Conservation (phyloP, 2,888 invertebrate genomes). For the Cosmia pyralina region DNA sequence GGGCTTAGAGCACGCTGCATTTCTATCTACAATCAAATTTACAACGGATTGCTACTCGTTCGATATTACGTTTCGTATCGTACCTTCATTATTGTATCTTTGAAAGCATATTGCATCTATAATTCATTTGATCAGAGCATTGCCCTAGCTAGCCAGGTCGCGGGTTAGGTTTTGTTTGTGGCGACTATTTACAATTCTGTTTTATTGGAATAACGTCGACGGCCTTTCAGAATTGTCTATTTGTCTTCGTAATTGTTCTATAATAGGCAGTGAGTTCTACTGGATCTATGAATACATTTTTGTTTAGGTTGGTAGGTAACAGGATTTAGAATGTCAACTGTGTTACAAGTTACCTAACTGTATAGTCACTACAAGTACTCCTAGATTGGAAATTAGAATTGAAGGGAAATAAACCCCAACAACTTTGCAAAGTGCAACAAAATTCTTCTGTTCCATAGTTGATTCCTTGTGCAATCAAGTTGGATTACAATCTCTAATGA, state of each 20-base stretch:
- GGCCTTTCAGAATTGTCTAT: constrained; percentile 56
- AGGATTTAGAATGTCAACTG: constrained; percentile 31
- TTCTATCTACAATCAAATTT: constrained; percentile 82
- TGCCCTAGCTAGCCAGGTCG: constrained; percentile 62
- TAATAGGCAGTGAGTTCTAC: constrained; percentile 36
- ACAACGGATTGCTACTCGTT: constrained; percentile 77
- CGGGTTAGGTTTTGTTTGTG: constrained; percentile 62
- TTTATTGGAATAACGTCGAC: constrained; percentile 58
- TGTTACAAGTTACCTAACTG: constrained; percentile 12
- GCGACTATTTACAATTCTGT: constrained; percentile 61
- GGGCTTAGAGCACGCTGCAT: constrained; percentile 75
- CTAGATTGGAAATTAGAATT: constrained; percentile 3
- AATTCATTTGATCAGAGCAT: constrained; percentile 66
- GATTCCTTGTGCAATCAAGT: constrained; percentile 39
- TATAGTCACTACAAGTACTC: background rate
- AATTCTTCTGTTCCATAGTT: constrained; percentile 39
- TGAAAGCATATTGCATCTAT: constrained; percentile 69
- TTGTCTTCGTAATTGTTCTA: constrained; percentile 62
- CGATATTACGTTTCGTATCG: constrained; percentile 68
- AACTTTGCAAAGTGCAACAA: constrained; percentile 12
- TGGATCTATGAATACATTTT: constrained; percentile 32
- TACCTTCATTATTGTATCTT: constrained; percentile 66
- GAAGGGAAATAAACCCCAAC: background rate
- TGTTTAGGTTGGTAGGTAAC: constrained; percentile 12
- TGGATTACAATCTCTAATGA: constrained; percentile 49